These are phyloP conservation scores for Apeltes quadracus DNA, from an alignment of 2,113 vertebrate genomes.

Conservation along the genomic window DNA sequence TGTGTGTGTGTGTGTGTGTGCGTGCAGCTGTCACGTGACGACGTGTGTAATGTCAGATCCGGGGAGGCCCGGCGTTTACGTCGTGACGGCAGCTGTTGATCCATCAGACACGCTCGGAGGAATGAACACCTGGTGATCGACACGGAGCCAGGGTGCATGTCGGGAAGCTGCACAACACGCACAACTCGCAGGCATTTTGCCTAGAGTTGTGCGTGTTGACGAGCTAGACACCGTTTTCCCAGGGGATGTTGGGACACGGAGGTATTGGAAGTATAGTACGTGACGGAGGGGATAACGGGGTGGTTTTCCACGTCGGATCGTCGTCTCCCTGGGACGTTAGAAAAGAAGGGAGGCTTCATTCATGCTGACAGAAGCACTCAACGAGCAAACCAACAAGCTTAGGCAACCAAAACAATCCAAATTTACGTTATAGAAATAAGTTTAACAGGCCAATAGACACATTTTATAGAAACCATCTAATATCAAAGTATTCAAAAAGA, in stretches of 20 bases:
- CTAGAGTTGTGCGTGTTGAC: neutral
- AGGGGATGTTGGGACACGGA: neutral
- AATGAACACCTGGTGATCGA: slow-evolving; percentile 77
- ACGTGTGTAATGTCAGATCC: slow-evolving; percentile 53
- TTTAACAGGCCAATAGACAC: too few relatives aligned
- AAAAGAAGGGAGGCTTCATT: too few relatives aligned
- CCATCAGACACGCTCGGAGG: slow-evolving; percentile 60
- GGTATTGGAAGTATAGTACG: neutral
- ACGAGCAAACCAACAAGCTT: too few relatives aligned
- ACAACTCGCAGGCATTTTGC: neutral
- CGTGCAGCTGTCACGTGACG: slow-evolving; percentile 59
- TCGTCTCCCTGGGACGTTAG: too few relatives aligned
- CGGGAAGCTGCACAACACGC: slow-evolving; percentile 16
- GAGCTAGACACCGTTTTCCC: neutral
- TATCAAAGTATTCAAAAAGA: too few relatives aligned
- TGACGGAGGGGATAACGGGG: too few relatives aligned
- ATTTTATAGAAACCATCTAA: too few relatives aligned
- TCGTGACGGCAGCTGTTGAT: slow-evolving; percentile 68
- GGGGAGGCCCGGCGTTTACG: slow-evolving; percentile 33
- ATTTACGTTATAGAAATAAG: too few relatives aligned
- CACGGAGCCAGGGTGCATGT: slow-evolving; percentile 49
- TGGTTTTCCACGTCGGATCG: too few relatives aligned
- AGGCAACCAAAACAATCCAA: too few relatives aligned
- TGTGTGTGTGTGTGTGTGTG: slow-evolving; percentile 1
- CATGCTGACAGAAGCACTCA: too few relatives aligned